Percentiles rank a stretch among this genome's conserved stretches.
Conservation (phyloP, 2,113 vertebrate species). For the Oreocharis arfaki region DNA sequence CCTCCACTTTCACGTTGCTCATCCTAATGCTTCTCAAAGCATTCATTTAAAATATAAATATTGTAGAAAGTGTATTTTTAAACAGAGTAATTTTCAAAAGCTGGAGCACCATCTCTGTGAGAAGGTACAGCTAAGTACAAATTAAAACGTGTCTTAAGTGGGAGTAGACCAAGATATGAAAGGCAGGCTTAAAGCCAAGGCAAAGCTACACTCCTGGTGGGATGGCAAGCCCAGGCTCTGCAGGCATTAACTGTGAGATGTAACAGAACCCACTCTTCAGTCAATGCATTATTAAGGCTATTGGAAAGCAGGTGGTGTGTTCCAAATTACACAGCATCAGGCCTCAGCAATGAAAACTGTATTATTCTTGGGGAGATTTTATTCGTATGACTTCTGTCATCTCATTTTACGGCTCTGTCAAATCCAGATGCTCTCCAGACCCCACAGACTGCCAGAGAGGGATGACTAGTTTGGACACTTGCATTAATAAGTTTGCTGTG, state of each 20-base stretch:
- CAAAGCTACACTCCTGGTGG: not conserved
- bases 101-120: not conserved
- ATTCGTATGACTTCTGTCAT: not conserved
- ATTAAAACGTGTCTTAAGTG: not conserved
- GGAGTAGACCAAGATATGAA: not conserved
- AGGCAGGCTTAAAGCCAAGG: not conserved
- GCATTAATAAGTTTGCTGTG: not conserved
- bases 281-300: not conserved
- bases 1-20: not conserved
- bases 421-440: not conserved
- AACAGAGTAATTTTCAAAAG: not conserved
- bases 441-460: not conserved
- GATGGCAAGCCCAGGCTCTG: not conserved
- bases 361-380: not conserved
- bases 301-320: rapidly evolving
- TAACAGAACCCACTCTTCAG: not conserved
- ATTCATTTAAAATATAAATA: not conserved
- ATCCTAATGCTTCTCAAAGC: not conserved
- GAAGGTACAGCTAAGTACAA: not conserved
- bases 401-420: not conserved
- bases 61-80: not conserved
- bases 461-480: not conserved
- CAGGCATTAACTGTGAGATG: not conserved
- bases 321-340: not conserved
- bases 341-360: not conserved